A percentile compares a stretch with the other conserved stretches of the same genome.
Evolutionary conservation across 2,797 vertebrate species (phyloP).

Genomic region (Sorex maritimensis): DNA sequence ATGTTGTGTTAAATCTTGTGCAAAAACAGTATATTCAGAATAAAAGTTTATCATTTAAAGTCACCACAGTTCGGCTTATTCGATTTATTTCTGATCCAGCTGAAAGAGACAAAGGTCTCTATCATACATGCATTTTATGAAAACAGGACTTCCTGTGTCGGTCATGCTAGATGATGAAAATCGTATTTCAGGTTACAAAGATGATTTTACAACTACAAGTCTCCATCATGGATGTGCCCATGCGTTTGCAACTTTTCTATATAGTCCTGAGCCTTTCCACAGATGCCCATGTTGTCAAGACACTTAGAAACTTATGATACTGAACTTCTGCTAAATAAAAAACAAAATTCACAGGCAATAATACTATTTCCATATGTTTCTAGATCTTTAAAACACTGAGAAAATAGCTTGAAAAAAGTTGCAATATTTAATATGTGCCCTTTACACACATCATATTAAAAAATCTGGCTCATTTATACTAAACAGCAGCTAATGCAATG

Average conservation of each 20-base stretch:
- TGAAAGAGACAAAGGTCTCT: background rate
- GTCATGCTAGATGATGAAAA: background rate
- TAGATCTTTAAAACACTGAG: background rate
- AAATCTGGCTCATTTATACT: background rate
- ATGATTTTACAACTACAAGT: background rate
- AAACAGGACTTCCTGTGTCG: background rate
- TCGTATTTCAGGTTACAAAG: background rate
- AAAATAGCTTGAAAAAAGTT: background rate
- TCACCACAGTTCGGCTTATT: slow-evolving; percentile 81
- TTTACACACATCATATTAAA: background rate
- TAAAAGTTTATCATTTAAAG: slow-evolving; percentile 98
- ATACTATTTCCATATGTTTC: background rate
- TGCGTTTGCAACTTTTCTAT: background rate
- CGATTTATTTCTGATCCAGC: slow-evolving; percentile 24
- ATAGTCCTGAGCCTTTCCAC: background rate
- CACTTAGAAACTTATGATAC: slow-evolving; percentile 38
- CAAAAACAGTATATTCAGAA: slow-evolving; percentile 99
- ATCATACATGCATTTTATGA: slow-evolving; percentile 24
- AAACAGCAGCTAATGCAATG: slow-evolving; percentile 12
- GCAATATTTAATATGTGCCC: background rate
- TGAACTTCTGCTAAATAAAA: background rate
- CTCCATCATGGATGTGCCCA: background rate
- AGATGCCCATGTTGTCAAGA: background rate
- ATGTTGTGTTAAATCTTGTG: slow-evolving; percentile 97
- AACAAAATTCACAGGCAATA: background rate